Evolutionary conservation across 2,113 vertebrate species (phyloP).

Genomic region (Chionis minor): DNA sequence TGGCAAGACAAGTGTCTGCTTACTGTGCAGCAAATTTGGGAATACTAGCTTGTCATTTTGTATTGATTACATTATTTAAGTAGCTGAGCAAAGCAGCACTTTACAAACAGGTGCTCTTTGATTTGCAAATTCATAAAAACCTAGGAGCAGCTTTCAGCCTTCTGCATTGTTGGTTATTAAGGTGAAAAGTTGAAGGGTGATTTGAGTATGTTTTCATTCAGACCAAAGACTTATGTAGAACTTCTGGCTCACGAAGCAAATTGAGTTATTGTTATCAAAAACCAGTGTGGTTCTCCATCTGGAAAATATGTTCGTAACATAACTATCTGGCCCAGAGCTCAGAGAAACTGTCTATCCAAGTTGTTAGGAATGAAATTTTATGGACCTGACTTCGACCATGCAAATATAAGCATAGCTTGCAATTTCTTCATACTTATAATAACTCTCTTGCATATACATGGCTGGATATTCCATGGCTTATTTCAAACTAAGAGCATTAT

Average conservation of each 20-base stretch:
- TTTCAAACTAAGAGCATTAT: background rate
- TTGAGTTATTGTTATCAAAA: background rate
- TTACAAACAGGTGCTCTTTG: slow-evolving; percentile 65
- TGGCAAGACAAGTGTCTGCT: slow-evolving; percentile 40
- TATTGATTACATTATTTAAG: slow-evolving; percentile 61
- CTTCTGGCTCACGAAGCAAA: background rate
- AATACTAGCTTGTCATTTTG: slow-evolving; percentile 25
- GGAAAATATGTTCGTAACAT: background rate
- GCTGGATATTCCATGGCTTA: background rate
- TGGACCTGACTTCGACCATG: background rate
- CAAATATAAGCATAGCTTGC: background rate
- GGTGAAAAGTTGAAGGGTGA: slow-evolving; percentile 3
- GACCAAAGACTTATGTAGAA: background rate
- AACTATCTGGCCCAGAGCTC: background rate
- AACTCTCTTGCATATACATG: background rate
- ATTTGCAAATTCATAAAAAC: slow-evolving; percentile 68
- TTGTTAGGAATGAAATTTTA: background rate
- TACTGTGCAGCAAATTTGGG: slow-evolving; percentile 33
- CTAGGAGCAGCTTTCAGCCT: background rate
- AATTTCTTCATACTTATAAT: background rate
- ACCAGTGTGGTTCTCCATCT: background rate
- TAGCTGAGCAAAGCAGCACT: slow-evolving; percentile 59
- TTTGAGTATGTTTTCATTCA: slow-evolving; percentile 46
- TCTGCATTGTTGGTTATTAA: background rate
- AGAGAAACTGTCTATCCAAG: background rate